Evolutionary conservation across 2,888 invertebrate genomes (phyloP), one percentile per base, ranked within the genome.

Genomic region (Acanthosepion esculentum): DNA sequence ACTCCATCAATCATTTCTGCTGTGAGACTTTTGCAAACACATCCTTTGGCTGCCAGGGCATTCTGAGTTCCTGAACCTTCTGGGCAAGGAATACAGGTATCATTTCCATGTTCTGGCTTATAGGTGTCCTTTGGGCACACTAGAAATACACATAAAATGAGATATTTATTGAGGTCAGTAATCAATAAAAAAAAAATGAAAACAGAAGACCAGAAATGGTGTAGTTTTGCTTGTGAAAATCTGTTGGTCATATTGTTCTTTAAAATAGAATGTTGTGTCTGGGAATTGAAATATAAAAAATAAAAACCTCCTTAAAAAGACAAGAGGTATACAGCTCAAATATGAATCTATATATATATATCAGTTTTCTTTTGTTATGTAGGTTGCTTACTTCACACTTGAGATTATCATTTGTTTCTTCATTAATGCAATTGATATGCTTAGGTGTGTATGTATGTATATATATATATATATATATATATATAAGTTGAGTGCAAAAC

Each of bases 101-200:
- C 95, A 95, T 96, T 96, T 50, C 96, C 95, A 48, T 95, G 94
- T 94, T 95, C 93, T 29, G 95, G 94, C 94, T 96, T 96, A 95
- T 95, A 96, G 41, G 95, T 96, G 94, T 96, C 95, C 64, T 95
- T 94, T 26, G 95, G 95, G 94, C 96, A 96, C 18, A 95, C 96
- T 96, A 95, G 48, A 95, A 95, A 55, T 55, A 59, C 53, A 55
- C 48, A 64, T n/a, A 94, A 91, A n/a, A n/a, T 10, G 23, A 15
- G 26, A 15, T 94, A 94, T 33, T 48, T 26, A 94, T 93, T 94
- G 26, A 64, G 48, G 48, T 94, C 59, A 95, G 5, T 59, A 3
- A n/a, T 3, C 20, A 59, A 59, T 20, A 5, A 0, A n/a, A 29
- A n/a, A n/a, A 78, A 78, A n/a, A n/a, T n/a, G 15, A n/a, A 78